Conservation (phyloP, 2,113 vertebrate genomes). For the Oxyura jamaicensis region DNA sequence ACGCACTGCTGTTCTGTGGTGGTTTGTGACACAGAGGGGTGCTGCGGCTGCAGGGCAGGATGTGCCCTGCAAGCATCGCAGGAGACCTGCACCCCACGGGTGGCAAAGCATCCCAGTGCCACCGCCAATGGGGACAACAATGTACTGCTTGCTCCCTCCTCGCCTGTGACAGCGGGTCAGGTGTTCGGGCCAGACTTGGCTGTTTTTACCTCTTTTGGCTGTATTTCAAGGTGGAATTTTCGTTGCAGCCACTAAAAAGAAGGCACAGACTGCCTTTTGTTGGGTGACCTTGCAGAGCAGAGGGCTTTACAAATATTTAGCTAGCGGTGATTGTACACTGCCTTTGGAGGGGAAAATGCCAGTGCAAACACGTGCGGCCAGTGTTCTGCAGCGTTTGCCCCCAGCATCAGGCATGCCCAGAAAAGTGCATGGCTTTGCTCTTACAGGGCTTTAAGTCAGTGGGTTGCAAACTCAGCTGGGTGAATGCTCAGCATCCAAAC, state of each 20-base stretch:
- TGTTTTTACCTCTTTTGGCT: not conserved
- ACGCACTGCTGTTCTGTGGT: not conserved
- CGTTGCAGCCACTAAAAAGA: not conserved
- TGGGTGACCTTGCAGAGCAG: not conserved
- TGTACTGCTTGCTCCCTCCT: not conserved
- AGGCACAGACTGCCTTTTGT: not conserved
- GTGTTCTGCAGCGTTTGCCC: accelerated
- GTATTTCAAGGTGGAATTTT: not conserved
- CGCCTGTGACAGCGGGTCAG: not conserved
- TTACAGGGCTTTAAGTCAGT: not conserved
- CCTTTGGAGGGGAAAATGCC: not conserved
- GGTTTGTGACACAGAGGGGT: not conserved
- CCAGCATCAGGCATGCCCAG: not conserved
- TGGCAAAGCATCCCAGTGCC: not conserved
- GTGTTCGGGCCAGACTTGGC: not conserved
- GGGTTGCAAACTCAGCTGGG: not conserved
- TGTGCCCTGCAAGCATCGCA: not conserved
- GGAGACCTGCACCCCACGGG: not conserved
- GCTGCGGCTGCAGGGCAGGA: too few relatives aligned
- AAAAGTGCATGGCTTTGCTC: too few relatives aligned
- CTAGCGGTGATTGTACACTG: accelerated
- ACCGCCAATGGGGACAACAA: too few relatives aligned
- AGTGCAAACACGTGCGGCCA: accelerated
- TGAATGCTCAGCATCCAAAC: not conserved
- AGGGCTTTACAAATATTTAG: not conserved